Evolutionary conservation across 2,888 invertebrate genomes (phyloP).

Genomic region (Plagodis pulveraria): DNA sequence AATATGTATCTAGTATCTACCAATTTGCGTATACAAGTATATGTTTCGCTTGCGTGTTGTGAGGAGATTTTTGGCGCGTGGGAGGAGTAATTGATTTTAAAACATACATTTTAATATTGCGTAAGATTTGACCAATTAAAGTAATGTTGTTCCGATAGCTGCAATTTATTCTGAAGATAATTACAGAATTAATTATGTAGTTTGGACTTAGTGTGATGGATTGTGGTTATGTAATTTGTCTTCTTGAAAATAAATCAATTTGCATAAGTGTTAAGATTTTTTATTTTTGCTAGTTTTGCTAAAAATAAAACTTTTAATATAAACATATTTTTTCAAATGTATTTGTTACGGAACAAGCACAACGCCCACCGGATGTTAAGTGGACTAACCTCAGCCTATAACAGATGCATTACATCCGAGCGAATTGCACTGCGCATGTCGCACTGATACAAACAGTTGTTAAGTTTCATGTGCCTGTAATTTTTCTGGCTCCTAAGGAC

Average conservation of each 20-base stretch:
- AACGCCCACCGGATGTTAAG: too few species aligned
- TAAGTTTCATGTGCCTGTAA: too few species aligned
- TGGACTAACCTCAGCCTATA: too few species aligned
- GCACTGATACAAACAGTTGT: too few species aligned
- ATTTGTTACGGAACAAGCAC: too few species aligned
- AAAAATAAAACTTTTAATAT: too few species aligned
- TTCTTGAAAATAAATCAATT: conserved; percentile 6
- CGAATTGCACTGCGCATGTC: too few species aligned
- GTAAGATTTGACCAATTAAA: conserved; percentile 34
- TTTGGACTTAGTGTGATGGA: conserved; percentile 21
- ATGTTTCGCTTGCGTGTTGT: conserved; percentile 9
- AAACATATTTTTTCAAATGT: too few species aligned
- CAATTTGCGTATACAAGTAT: conserved; percentile 19
- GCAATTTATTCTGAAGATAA: conserved; percentile 32
- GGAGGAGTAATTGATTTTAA: conserved; percentile 35
- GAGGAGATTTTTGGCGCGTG: conserved; percentile 27
- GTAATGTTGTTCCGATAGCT: conserved; percentile 28
- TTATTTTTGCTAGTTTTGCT: neutral
- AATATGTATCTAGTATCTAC: conserved; percentile 1
- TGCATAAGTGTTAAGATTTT: neutral
- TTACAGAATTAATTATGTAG: conserved; percentile 33
- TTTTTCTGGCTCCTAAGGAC: too few species aligned
- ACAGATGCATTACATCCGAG: too few species aligned
- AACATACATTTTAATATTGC: conserved; percentile 33
- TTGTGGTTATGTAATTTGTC: conserved; percentile 23